Evolutionary conservation across 2,113 vertebrate species (phyloP).

Genomic region (Carettochelys insculpta): DNA sequence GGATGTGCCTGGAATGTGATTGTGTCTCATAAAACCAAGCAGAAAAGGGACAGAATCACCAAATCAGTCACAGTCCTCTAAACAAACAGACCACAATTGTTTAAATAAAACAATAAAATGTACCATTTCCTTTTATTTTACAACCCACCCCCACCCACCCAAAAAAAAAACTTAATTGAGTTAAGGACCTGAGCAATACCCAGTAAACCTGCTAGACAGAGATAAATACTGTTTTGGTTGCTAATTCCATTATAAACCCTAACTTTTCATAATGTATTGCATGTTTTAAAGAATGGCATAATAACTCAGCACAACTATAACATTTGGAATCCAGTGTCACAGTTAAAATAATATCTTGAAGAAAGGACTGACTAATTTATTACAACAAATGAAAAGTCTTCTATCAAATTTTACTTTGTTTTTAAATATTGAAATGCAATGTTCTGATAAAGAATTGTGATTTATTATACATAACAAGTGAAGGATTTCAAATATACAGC

Average conservation of each 20-base stretch:
- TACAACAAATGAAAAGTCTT: neutral
- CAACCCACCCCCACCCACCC: too few species aligned
- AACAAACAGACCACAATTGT: too few species aligned
- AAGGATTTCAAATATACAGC: neutral
- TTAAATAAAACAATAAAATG: too few species aligned
- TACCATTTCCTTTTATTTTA: too few species aligned
- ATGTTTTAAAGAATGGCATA: neutral
- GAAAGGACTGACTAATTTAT: neutral
- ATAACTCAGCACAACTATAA: neutral
- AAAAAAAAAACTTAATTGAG: too few species aligned
- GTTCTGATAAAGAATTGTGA: neutral
- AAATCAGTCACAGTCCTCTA: too few species aligned
- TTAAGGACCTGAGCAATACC: too few species aligned
- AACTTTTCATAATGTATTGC: neutral
- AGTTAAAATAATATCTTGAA: neutral
- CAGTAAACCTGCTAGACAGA: too few species aligned
- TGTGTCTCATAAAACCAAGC: too few species aligned
- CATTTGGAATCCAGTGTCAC: neutral
- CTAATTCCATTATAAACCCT: constrained; percentile 1
- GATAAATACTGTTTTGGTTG: constrained; percentile 13
- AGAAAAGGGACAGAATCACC: too few species aligned
- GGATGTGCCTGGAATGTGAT: too few species aligned
- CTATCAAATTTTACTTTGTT: neutral
- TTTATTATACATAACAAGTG: neutral
- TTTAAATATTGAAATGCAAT: neutral